A percentile compares a stretch with the other conserved stretches of the same genome.
These are phyloP conservation scores for Erpobdella octoculata DNA, from an alignment of 2,888 invertebrate species.

Conservation along the genomic window DNA sequence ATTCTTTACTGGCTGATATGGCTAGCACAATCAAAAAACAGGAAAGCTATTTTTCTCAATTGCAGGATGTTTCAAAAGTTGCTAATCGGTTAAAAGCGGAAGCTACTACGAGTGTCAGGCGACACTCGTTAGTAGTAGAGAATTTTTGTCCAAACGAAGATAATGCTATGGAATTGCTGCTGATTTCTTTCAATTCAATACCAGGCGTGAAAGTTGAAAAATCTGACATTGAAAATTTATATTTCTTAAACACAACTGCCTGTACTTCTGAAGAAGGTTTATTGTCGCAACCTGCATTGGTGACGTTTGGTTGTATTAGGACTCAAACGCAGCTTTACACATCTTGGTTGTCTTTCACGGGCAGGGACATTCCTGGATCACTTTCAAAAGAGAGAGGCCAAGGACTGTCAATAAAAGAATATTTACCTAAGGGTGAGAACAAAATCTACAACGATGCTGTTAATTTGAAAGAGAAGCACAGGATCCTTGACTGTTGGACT, in stretches of 20 bases:
- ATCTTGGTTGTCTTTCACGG: constrained; percentile 26
- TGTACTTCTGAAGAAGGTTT: constrained; percentile 15
- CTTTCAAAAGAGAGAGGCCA: constrained; percentile 20
- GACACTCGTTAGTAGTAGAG: constrained; percentile 28
- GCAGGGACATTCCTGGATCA: neutral
- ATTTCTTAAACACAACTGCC: neutral
- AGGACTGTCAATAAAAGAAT: constrained; percentile 27
- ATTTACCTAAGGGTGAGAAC: constrained; percentile 25
- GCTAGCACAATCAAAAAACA: neutral
- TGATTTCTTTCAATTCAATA: constrained; percentile 24
- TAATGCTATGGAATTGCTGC: constrained; percentile 22
- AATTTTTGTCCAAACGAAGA: constrained; percentile 31
- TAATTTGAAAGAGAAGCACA: constrained; percentile 16
- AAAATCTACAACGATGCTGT: constrained; percentile 22
- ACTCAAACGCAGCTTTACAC: constrained; percentile 21
- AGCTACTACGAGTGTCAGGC: constrained; percentile 17
- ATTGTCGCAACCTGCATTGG: constrained; percentile 24
- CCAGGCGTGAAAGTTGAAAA: neutral
- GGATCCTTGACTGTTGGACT: constrained; percentile 29
- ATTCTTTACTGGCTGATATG: neutral
- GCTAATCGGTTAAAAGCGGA: constrained; percentile 20
- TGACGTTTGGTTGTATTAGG: constrained; percentile 27
- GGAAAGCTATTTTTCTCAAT: neutral
- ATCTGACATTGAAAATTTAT: constrained; percentile 8
- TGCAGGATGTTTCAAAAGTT: constrained; percentile 1